These are phyloP conservation scores for Morpho deidamia DNA, from an alignment of 2,888 invertebrate genomes.

Conservation along the genomic window DNA sequence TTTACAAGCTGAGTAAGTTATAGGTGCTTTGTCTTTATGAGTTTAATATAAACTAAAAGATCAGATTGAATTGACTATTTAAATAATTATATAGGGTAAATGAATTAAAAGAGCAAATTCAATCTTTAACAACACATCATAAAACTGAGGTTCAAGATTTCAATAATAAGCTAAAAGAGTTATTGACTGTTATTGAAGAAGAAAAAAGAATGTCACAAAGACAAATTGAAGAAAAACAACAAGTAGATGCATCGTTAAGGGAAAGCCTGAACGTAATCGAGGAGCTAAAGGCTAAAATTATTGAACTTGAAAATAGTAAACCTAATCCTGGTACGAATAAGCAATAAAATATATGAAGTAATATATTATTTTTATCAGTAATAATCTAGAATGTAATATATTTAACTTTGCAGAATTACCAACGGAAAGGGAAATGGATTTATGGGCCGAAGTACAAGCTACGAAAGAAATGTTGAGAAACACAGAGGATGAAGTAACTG, in stretches of 20 bases:
- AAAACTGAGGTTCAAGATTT: conserved; percentile 46
- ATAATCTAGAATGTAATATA: not conserved
- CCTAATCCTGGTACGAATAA: conserved; percentile 49
- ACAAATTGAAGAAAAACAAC: conserved; percentile 43
- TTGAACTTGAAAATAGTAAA: conserved; percentile 50
- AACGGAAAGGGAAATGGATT: conserved; percentile 63
- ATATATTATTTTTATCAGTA: not conserved
- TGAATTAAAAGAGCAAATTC: conserved; percentile 53
- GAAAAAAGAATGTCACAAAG: conserved; percentile 35
- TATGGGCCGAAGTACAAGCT: conserved; percentile 64
- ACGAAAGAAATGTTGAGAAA: conserved; percentile 61
- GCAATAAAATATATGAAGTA: not conserved
- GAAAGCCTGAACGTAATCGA: conserved; percentile 44
- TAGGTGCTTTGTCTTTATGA: not conserved
- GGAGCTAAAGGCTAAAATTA: conserved; percentile 48
- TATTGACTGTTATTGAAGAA: conserved; percentile 41
- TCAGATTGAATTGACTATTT: not conserved
- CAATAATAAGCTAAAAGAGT: conserved; percentile 47
- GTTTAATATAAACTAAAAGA: not conserved
- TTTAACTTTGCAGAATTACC: conserved; percentile 44
- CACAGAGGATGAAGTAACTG: conserved; percentile 59
- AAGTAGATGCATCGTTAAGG: conserved; percentile 36
- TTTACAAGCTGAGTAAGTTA: conserved; percentile 52
- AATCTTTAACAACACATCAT: conserved; percentile 43
- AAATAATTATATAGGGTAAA: conserved; percentile 37